Percentiles rank a stretch among this genome's conserved stretches.
Evolutionary conservation across 2,888 invertebrate species (phyloP).

Genomic region (Peribatodes rhomboidaria): DNA sequence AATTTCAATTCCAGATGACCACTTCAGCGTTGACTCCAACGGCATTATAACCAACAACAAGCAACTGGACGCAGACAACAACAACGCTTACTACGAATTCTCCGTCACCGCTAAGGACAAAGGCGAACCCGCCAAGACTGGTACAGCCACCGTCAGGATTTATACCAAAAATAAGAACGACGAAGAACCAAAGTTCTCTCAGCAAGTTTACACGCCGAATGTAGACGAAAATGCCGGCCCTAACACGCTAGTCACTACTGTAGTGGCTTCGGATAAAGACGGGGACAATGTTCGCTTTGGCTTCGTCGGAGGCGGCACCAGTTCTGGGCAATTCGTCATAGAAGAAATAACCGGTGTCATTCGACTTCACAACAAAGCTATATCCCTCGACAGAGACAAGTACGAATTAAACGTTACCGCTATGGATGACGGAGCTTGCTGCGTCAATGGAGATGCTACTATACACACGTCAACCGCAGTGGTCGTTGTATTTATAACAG

Average conservation of each 20-base stretch:
- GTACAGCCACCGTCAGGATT: conserved; percentile 96
- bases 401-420: conserved; percentile 99
- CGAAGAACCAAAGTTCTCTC: conserved; percentile 98
- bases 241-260: conserved; percentile 97
- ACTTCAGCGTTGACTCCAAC: conserved; percentile 97
- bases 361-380: conserved; percentile 94
- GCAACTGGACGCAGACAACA: conserved; percentile 97
- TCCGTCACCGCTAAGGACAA: conserved; percentile 97
- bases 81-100: conserved; percentile 98
- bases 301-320: conserved; percentile 95
- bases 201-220: conserved; percentile 98
- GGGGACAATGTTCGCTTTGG: conserved; percentile 98
- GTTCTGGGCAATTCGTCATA: conserved; percentile 97
- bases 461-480: conserved; percentile 98
- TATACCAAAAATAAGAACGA: conserved; percentile 99
- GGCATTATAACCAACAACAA: conserved; percentile 97
- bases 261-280: conserved; percentile 98
- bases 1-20: conserved; percentile 89
- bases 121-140: conserved; percentile 96
- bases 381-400: conserved; percentile 95
- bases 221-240: conserved; percentile 98
- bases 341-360: conserved; percentile 98
- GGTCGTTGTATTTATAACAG: conserved; percentile 98
- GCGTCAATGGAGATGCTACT: conserved; percentile 94
- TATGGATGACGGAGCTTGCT: conserved; percentile 98